These are phyloP conservation scores for Pseudomyrmex sp. DNA, from an alignment of 1,140 invertebrate genomes.

Conservation along the genomic window DNA sequence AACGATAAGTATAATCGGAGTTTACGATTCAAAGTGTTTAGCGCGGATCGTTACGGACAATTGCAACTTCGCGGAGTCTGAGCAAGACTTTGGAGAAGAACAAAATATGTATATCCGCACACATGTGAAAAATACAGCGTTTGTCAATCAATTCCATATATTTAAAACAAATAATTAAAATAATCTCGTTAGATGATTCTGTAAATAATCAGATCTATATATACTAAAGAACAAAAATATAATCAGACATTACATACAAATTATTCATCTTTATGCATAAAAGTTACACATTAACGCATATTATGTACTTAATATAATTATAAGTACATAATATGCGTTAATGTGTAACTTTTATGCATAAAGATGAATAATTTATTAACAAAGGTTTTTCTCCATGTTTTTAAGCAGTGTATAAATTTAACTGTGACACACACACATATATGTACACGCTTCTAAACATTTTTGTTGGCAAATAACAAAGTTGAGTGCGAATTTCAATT, in stretches of 20 bases:
- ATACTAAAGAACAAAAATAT: background rate
- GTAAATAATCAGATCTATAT: background rate
- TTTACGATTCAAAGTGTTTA: conserved; percentile 14
- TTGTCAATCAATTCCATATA: background rate
- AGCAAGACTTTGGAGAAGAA: background rate
- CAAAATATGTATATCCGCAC: too few relatives aligned
- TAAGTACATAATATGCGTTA: too few relatives aligned
- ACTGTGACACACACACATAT: too few relatives aligned
- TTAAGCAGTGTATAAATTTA: background rate
- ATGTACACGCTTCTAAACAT: background rate
- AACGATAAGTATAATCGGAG: conserved; percentile 31
- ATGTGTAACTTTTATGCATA: too few relatives aligned
- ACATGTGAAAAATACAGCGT: background rate
- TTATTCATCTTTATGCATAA: too few relatives aligned
- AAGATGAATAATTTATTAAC: background rate
- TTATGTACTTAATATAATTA: too few relatives aligned
- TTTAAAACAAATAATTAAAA: background rate
- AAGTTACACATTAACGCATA: too few relatives aligned
- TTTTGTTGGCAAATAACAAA: background rate
- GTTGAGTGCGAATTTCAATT: background rate
- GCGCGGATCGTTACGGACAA: background rate
- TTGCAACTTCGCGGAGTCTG: conserved; percentile 9
- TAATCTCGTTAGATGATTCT: background rate
- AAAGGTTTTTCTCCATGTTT: background rate
- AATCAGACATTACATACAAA: too few relatives aligned